These are phyloP conservation scores for Globodera rostochiensis DNA, from an alignment of 1,140 invertebrate species.

Conservation along the genomic window DNA sequence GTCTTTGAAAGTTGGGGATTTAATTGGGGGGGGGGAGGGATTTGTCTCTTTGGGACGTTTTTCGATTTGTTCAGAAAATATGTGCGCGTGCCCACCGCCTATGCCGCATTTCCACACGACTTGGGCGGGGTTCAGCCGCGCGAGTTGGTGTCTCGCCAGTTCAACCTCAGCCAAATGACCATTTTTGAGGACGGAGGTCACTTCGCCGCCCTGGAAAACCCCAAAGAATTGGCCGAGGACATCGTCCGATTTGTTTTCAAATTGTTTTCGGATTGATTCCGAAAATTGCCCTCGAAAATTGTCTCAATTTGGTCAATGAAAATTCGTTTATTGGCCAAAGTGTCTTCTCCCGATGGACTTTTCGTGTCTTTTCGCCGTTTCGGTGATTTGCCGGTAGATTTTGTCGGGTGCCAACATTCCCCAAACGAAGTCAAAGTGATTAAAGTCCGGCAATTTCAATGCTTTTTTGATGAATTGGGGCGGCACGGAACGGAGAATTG, in stretches of 20 bases:
- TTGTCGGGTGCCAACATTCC: constrained; percentile 47
- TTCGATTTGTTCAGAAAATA: constrained; percentile 28
- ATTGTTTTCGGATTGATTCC: neutral
- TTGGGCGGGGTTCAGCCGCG: constrained; percentile 27
- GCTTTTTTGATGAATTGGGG: constrained; percentile 43
- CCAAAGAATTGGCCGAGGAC: constrained; percentile 42
- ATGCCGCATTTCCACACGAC: constrained; percentile 47
- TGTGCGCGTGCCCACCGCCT: constrained; percentile 44
- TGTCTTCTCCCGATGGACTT: neutral
- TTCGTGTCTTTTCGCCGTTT: constrained; percentile 12
- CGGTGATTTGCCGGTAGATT: constrained; percentile 56
- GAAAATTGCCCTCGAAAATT: too few species aligned
- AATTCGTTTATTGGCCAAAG: neutral
- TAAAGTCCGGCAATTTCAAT: constrained; percentile 48
- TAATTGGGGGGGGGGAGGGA: too few species aligned
- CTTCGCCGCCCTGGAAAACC: constrained; percentile 51
- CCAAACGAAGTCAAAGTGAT: constrained; percentile 60
- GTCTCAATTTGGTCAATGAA: neutral
- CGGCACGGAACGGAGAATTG: constrained; percentile 32
- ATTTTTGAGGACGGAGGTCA: constrained; percentile 46
- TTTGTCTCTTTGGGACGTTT: too few species aligned
- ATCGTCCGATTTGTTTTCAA: constrained; percentile 42
- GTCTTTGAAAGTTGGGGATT: too few species aligned
- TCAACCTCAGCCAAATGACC: constrained; percentile 49
- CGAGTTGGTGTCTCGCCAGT: constrained; percentile 26